phyloP scores from a whole-genome alignment of 2,888 invertebrate genomes.

The Stenurella melanura region DNA sequence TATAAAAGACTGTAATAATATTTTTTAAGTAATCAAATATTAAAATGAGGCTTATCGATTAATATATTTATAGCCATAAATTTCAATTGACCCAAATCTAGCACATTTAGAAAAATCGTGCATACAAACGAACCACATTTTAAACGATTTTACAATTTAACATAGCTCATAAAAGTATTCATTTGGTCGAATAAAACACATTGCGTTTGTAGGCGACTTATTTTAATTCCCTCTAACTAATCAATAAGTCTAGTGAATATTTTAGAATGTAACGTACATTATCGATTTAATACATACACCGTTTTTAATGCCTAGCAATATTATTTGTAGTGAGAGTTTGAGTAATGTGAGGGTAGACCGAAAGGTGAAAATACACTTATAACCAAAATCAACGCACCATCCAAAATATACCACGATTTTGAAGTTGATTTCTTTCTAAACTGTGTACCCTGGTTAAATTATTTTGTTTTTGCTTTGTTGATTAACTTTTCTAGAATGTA shows the following conservation, averaged over 20 bases:
- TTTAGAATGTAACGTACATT: not conserved
- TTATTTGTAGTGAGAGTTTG: not conserved
- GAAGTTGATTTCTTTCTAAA: no score
- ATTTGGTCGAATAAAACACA: not conserved
- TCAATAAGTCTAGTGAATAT: not conserved
- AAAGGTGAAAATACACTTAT: no score
- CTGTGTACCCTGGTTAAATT: no score
- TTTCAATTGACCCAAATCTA: not conserved
- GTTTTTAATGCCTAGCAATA: not conserved
- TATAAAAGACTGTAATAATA: no score
- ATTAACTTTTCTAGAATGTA: no score
- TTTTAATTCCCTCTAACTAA: not conserved
- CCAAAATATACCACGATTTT: no score
- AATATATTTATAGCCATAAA: not conserved
- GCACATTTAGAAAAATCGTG: not conserved
- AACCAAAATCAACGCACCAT: no score
- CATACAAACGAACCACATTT: conserved; percentile 2
- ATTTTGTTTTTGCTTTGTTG: no score
- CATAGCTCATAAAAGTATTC: not conserved
- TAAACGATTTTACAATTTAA: not conserved
- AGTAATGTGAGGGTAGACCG: no score
- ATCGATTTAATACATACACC: not conserved
- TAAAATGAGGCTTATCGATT: no score
- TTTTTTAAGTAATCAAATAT: no score
- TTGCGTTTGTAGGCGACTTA: not conserved